phyloP scores from a whole-genome alignment of 2,888 invertebrate genomes.

The Pyrochroa serraticornis region DNA sequence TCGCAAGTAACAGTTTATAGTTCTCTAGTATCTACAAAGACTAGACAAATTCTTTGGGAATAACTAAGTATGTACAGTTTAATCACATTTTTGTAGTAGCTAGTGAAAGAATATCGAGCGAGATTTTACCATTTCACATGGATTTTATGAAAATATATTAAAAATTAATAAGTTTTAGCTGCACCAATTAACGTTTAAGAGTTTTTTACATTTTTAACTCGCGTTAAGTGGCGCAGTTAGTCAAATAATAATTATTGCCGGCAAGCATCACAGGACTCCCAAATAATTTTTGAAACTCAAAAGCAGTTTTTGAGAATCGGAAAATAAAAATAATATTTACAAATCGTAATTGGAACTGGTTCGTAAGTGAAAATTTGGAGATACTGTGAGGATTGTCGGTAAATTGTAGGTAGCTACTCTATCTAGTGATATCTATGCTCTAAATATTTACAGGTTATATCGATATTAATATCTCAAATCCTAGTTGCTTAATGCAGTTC shows the following conservation, averaged over 20 bases:
- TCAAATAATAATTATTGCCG: no score
- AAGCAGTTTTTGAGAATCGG: no score
- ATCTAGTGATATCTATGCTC: slow-evolving; percentile 9
- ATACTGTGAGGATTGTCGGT: no score
- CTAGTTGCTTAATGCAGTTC: slow-evolving; percentile 56
- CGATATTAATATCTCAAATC: slow-evolving; percentile 51
- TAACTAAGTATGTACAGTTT: slow-evolving; percentile 5
- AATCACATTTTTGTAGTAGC: slow-evolving; percentile 41
- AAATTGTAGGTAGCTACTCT: neutral
- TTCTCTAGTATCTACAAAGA: slow-evolving; percentile 1
- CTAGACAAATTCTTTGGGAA: neutral
- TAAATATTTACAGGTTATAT: slow-evolving; percentile 18
- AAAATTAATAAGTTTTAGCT: neutral
- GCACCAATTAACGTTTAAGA: neutral
- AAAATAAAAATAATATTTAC: no score
- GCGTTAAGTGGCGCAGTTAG: neutral
- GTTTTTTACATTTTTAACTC: neutral
- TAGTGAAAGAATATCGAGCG: slow-evolving; percentile 46
- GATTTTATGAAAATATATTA: slow-evolving; percentile 3
- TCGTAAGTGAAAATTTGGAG: no score
- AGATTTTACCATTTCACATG: slow-evolving; percentile 34
- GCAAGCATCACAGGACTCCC: no score
- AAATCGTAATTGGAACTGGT: no score
- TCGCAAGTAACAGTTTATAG: neutral
- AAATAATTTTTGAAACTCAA: neutral